These are phyloP conservation scores for Diceros bicornis DNA, from an alignment of 2,797 vertebrate genomes.

Conservation along the genomic window DNA sequence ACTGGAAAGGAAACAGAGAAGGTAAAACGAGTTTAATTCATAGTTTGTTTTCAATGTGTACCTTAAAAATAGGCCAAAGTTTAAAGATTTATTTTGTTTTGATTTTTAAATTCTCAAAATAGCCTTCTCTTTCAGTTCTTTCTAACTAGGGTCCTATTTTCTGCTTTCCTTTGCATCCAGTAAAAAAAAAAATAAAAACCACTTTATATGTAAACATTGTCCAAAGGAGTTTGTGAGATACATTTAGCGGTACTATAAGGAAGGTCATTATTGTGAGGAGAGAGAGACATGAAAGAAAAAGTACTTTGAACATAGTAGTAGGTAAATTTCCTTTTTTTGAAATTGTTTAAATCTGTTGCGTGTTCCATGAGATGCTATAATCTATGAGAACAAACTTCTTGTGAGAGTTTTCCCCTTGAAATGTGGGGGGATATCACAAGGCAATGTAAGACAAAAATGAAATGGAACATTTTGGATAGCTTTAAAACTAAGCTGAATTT, in stretches of 20 bases:
- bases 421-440: not conserved
- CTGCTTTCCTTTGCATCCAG: not conserved
- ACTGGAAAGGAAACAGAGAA: constrained; percentile 2
- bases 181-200: constrained; percentile 64
- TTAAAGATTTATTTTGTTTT: constrained; percentile 71
- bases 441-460: not conserved
- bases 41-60: not conserved
- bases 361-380: not conserved
- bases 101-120: constrained; percentile 48
- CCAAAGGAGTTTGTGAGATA: not conserved
- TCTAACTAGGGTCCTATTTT: not conserved
- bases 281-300: not conserved
- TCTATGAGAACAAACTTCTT: not conserved
- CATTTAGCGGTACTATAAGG: not conserved
- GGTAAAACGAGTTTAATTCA: not conserved
- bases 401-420: not conserved
- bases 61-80: constrained; percentile 18
- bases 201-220: not conserved
- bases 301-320: not conserved
- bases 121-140: not conserved
- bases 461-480: not conserved
- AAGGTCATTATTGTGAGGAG: not conserved
- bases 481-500: constrained; percentile 3
- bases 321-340: not conserved
- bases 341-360: not conserved